Conservation (phyloP, 1,140 invertebrate genomes). For the Leptinotarsa defecta region DNA sequence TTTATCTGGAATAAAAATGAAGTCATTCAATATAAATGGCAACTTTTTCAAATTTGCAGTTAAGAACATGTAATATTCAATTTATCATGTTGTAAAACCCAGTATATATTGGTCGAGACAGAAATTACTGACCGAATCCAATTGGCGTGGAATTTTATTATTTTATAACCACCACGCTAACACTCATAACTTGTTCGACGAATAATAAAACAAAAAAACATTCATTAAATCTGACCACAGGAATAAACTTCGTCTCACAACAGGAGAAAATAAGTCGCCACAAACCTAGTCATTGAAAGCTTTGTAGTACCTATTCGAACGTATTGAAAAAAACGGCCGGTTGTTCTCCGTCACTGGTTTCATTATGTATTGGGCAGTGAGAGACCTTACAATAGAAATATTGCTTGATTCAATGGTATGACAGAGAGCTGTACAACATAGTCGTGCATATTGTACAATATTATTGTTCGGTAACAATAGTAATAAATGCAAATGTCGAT, state of each 20-base stretch:
- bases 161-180: neutral
- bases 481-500: conserved; percentile 42
- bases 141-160: neutral
- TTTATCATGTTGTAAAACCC: too few relatives aligned
- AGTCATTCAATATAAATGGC: too few relatives aligned
- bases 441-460: conserved; percentile 36
- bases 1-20: too few relatives aligned
- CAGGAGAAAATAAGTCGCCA: neutral
- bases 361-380: conserved; percentile 2
- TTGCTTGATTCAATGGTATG: conserved; percentile 34
- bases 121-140: neutral
- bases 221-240: neutral
- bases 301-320: neutral
- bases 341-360: conserved; percentile 7
- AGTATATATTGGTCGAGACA: neutral
- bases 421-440: conserved; percentile 31
- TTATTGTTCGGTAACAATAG: conserved; percentile 41
- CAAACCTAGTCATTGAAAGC: neutral
- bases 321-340: neutral
- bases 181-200: neutral
- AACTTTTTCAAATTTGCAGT: too few relatives aligned
- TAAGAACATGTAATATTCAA: too few relatives aligned
- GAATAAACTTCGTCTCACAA: neutral
- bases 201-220: neutral
- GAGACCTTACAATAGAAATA: conserved; percentile 6